Evolutionary conservation across 2,888 invertebrate genomes (phyloP).

Genomic region (Cataglyphis rosenhaueri): DNA sequence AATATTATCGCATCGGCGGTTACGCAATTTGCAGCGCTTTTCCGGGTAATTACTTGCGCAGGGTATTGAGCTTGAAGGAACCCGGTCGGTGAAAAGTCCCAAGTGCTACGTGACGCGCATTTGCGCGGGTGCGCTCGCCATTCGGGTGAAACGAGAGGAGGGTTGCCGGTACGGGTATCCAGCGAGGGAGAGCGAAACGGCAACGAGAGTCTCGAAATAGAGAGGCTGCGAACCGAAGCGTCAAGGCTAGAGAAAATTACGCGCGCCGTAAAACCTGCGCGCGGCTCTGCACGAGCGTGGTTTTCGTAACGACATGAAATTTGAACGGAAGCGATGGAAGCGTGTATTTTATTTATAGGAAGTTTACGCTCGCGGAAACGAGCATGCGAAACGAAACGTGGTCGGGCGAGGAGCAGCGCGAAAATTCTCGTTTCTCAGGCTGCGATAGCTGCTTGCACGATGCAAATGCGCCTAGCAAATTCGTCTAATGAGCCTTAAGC

Average conservation of each 20-base stretch:
- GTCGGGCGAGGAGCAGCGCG: conserved; percentile 4
- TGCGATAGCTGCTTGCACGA: background rate
- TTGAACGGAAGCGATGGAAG: conserved; percentile 37
- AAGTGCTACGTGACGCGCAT: conserved; percentile 2
- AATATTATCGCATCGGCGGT: background rate
- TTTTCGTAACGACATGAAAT: conserved; percentile 30
- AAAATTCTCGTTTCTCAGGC: conserved; percentile 45
- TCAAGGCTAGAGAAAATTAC: conserved; percentile 59
- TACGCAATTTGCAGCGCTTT: conserved; percentile 34
- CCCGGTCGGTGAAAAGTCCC: conserved; percentile 23
- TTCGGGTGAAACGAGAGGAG: conserved; percentile 57
- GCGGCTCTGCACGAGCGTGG: conserved; percentile 15
- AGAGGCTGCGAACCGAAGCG: conserved; percentile 60
- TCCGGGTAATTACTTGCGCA: conserved; percentile 33
- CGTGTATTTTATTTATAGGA: conserved; percentile 54
- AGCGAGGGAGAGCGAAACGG: conserved; percentile 61
- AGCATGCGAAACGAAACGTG: background rate
- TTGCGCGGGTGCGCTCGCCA: conserved; percentile 62
- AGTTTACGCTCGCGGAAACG: conserved; percentile 49
- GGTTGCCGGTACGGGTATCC: conserved; percentile 60
- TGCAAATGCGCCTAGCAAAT: conserved; percentile 27
- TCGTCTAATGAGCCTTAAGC: conserved; percentile 36
- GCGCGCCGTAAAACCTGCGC: conserved; percentile 55
- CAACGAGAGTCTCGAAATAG: conserved; percentile 63
- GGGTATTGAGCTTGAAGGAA: background rate